Base-by-base conservation (phyloP, 2,113 vertebrate genomes). In the Tretioscincus oriximinensis region DNA sequence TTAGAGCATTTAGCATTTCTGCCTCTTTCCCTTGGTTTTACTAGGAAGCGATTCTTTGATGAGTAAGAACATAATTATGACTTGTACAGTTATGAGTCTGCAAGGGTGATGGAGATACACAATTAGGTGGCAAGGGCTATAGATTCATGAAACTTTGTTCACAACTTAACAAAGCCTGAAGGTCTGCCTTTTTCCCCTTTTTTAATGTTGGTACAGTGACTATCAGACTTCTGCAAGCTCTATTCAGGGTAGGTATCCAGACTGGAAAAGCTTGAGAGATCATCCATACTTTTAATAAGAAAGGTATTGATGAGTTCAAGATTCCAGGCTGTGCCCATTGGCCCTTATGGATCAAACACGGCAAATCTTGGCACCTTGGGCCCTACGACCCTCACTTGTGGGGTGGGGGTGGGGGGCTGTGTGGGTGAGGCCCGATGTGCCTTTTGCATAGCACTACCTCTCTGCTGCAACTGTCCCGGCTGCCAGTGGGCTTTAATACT, bases 21-120 rank as follows among this genome's bases (percentile, higher is more conserved):
- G 80, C 66, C 45, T 78, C 74, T 77, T 87, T 79, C 74, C 80
- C 45, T 76, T 75, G 80, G 28, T 72, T 90, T 88, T 83, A 0
- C 0, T 80, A 80, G 76, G 5, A 0, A 0, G 71, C 70, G 61
- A 66, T 61, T 58, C 51, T 74, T 87, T 86, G 84, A 78, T 92
- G 60, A 28, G 1, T 0, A 60, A 0, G 28, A 81, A 61, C 16
- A 71, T 7, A 7, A 24, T 85, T 76, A 31, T 35, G 12, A 73
- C 26, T 77, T 51, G 73, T 85, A 68, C 29, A 67, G 75, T 26
- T 77, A 28, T 0, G 0, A 63, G 81, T 60, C 35, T 7, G 75
- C 21, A 18, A 0, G 0, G 69, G 10, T 49, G 4, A 63, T 76
- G 63, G 26, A 20, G 22, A 29, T 61, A 41, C 16, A 21, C 8